Conservation (phyloP, 1,140 invertebrate genomes). For the Tribolium madens region DNA sequence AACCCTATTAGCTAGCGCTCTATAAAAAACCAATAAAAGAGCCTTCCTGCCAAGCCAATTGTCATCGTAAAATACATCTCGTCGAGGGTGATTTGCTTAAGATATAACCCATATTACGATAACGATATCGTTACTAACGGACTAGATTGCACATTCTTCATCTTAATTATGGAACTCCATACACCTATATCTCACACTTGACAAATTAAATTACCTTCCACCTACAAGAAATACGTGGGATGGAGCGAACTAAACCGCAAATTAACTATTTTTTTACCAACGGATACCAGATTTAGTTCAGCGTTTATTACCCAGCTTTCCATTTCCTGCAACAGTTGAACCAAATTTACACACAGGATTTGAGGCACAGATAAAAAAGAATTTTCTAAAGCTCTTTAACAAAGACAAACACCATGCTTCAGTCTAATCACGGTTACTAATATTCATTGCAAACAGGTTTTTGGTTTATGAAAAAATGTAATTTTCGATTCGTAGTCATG, state of each 20-base stretch:
- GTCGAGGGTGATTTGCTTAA: conserved; percentile 12
- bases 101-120: conserved; percentile 10
- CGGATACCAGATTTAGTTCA: neutral
- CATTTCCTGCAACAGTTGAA: neutral
- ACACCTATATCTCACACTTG: neutral
- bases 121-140: conserved; percentile 30
- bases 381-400: neutral
- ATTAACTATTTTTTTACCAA: neutral
- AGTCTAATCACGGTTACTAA: too few species aligned
- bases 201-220: neutral
- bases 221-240: neutral
- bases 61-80: conserved; percentile 33
- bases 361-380: neutral
- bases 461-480: too few species aligned
- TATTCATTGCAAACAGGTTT: too few species aligned
- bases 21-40: conserved; percentile 34
- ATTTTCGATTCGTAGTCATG: too few species aligned
- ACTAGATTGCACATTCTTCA: conserved; percentile 12
- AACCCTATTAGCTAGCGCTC: conserved; percentile 28
- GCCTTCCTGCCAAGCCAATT: conserved; percentile 31
- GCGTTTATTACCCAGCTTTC: neutral
- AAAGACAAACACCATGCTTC: too few species aligned
- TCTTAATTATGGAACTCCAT: conserved; percentile 13
- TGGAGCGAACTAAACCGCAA: neutral
- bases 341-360: neutral